A percentile compares a stretch with the other conserved stretches of the same genome.
Evolutionary conservation across 2,888 invertebrate genomes (phyloP).

Genomic region (Unio delphinus): DNA sequence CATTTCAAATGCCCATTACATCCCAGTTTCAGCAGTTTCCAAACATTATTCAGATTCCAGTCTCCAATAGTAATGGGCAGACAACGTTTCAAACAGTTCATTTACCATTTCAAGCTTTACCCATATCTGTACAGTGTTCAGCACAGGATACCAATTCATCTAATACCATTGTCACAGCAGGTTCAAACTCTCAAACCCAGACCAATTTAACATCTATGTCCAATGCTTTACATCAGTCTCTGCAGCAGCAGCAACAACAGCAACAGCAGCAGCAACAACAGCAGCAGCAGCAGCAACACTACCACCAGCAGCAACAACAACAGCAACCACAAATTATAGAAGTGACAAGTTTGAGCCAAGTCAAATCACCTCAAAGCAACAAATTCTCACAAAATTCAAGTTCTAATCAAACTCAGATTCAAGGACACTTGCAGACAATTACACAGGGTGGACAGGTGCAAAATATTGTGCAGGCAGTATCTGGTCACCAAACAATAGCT

Average conservation of each 20-base stretch:
- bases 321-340: slow-evolving; percentile 10
- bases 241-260: slow-evolving; percentile 12
- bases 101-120: slow-evolving; percentile 76
- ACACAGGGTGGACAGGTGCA: too few species aligned
- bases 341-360: not conserved
- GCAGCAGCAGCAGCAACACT: slow-evolving; percentile 11
- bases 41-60: slow-evolving; percentile 89
- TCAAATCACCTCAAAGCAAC: slow-evolving; percentile 3
- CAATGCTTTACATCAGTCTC: too few species aligned
- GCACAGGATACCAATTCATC: slow-evolving; percentile 7
- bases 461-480: not conserved
- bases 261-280: slow-evolving; percentile 7
- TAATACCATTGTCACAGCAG: slow-evolving; percentile 13
- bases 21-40: slow-evolving; percentile 70
- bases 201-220: slow-evolving; percentile 8
- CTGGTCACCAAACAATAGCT: slow-evolving; percentile 41
- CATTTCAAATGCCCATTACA: slow-evolving; percentile 77
- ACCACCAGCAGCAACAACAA: slow-evolving; percentile 20
- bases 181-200: slow-evolving; percentile 15
- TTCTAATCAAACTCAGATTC: too few species aligned
- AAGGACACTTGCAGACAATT: too few species aligned
- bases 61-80: slow-evolving; percentile 88
- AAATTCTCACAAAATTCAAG: not conserved
- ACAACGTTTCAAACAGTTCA: slow-evolving; percentile 96
- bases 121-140: slow-evolving; percentile 1